These are phyloP conservation scores for Ashinkailepas kermadecensis DNA, from an alignment of 2,888 invertebrate species.

Conservation along the genomic window DNA sequence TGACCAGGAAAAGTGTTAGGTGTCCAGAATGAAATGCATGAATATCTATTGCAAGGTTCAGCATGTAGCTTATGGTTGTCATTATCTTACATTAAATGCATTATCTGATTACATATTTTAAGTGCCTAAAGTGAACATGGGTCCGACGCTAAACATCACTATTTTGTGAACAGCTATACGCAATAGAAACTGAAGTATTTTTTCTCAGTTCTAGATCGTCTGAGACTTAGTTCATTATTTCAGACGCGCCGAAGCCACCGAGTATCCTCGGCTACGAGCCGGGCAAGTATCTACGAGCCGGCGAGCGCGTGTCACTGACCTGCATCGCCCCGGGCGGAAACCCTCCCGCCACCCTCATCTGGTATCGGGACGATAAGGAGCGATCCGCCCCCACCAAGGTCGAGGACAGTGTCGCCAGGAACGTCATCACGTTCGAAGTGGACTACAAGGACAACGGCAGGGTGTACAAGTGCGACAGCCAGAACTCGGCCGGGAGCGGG, in stretches of 20 bases:
- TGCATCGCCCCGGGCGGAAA: conserved; percentile 92
- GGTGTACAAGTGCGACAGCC: conserved; percentile 85
- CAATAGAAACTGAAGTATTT: no score
- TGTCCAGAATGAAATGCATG: no score
- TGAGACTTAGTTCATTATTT: not conserved
- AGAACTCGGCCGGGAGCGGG: conserved; percentile 76
- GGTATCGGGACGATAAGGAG: conserved; percentile 68
- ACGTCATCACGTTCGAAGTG: conserved; percentile 80
- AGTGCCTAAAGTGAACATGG: no score
- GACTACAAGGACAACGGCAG: conserved; percentile 90
- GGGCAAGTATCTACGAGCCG: conserved; percentile 53
- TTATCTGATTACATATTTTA: no score
- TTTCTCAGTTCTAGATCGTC: no score
- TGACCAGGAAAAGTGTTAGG: no score
- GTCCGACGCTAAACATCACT: no score
- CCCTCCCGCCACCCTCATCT: conserved; percentile 81
- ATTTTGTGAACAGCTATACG: no score
- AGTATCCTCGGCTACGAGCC: conserved; percentile 82
- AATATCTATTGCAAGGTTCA: no score
- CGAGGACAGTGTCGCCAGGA: conserved; percentile 40
- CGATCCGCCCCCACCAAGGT: conserved; percentile 26
- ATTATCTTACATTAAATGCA: no score
- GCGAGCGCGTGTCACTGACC: conserved; percentile 66
- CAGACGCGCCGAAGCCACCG: conserved; percentile 89
- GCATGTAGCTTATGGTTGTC: no score